Base-by-base conservation (phyloP, 1,140 invertebrate species). In the Apolygus lucorum region DNA sequence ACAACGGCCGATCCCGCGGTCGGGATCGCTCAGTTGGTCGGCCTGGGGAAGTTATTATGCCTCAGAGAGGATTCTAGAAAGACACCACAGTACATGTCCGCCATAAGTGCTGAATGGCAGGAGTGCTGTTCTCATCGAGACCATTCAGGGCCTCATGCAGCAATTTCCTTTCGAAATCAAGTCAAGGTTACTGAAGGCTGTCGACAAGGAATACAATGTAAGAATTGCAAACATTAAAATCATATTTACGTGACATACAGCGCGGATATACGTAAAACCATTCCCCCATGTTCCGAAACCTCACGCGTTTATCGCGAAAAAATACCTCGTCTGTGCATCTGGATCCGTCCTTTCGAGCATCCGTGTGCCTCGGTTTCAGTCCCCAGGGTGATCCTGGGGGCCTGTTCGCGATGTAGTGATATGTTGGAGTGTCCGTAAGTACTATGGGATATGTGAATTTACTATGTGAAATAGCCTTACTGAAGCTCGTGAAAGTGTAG, bases 191-290 rank as follows among this genome's bases (percentile, higher is more conserved):
- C 79, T 84, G 77, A 81, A 80, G 79, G 83, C 83, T 76, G 79
- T 85, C 76, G 84, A 85, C 81, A 78, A 79, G 75, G 82, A 85
- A 75, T 82, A 85, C 79, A 85, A 85, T 85, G 84, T 85, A 84
- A 84, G 83, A 73, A 69, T 71, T 75, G 63, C 73, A 69, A 63
- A 72, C 13, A 14, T 11, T 59, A 24, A 64, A 66, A 66, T 28
- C 14, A 29, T 27, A 13, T 66, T 34, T 34, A 29, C 28, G 26
- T 34, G 28, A 13, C 21, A 64, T 8, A 64, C 2, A 64, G 27
- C 27, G 21, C 14, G 1, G n/a, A 66, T 29, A 64, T 59, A 52
- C 68, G 67, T 71, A 70, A 28, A 72, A 71, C 68, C 72, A 64
- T 29, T 59, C 67, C 64, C 26, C 2, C 27, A 42, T 17, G 25